These are phyloP conservation scores for Ptychodera flava DNA, from an alignment of 35 echinoderm and acorn worm species.

Conservation along the genomic window DNA sequence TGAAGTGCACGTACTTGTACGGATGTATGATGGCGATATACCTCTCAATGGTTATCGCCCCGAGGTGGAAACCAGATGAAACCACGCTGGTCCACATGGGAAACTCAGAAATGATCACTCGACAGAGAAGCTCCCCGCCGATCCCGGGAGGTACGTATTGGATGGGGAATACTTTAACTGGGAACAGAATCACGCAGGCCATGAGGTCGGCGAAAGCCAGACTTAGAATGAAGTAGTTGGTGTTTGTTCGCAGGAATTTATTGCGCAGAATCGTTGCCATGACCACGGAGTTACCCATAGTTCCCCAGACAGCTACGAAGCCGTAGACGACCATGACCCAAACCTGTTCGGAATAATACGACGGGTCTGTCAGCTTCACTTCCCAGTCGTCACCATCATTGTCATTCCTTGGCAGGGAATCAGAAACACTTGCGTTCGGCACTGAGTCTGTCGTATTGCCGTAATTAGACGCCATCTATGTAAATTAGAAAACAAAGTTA, in stretches of 20 bases:
- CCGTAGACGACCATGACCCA: not conserved
- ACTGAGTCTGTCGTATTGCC: no score
- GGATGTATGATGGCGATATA: conserved; percentile 78
- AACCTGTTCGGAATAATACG: not conserved
- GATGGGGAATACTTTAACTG: not conserved
- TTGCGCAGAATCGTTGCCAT: not conserved
- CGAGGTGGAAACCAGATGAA: conserved; percentile 66
- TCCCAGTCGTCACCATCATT: no score
- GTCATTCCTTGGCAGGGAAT: no score
- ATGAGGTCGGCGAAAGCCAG: not conserved
- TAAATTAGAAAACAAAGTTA: no score
- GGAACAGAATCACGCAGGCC: not conserved
- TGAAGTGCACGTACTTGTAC: conserved; percentile 61
- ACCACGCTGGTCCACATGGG: conserved; percentile 84
- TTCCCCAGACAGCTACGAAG: not conserved
- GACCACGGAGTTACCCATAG: not conserved
- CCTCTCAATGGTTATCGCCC: conserved; percentile 76
- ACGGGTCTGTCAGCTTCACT: not conserved
- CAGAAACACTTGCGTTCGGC: no score
- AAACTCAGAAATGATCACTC: conserved; percentile 83
- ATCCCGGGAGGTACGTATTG: conserved; percentile 25
- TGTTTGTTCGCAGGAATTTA: not conserved
- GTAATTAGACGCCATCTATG: no score
- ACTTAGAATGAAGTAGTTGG: not conserved
- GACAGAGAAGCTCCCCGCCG: conserved; percentile 67